phyloP scores from a whole-genome alignment of 2,113 vertebrate genomes.

The Paradisaea rubra region DNA sequence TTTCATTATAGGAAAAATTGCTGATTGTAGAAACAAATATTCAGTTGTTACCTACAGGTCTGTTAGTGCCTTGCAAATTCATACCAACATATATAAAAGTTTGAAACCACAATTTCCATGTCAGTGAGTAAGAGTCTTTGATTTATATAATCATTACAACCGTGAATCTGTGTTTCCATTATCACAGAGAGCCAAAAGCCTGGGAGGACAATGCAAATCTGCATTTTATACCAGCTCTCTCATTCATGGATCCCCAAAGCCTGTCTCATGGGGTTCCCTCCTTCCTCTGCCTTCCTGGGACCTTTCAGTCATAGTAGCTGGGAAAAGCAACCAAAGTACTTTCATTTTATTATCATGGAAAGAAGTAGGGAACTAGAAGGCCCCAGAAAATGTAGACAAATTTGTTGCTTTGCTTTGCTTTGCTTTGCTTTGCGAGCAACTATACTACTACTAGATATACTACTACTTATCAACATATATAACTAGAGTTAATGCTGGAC shows the following conservation, averaged over 20 bases:
- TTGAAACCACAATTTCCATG: not conserved
- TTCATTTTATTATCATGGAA: not conserved
- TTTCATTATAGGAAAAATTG: not conserved
- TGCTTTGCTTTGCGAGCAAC: not conserved
- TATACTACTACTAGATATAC: not conserved
- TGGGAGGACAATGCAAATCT: too few relatives aligned
- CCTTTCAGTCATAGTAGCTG: not conserved
- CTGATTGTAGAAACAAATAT: not conserved
- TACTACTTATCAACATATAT: not conserved
- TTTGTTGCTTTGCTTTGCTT: not conserved
- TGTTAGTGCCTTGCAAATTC: not conserved
- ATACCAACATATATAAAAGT: not conserved
- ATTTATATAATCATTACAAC: not conserved
- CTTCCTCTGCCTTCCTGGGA: not conserved
- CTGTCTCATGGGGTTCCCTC: not conserved
- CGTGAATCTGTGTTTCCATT: not conserved
- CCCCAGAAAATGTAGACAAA: not conserved
- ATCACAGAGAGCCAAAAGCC: not conserved
- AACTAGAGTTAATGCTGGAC: not conserved
- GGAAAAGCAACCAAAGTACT: not conserved
- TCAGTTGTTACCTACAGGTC: not conserved
- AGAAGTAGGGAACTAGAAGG: not conserved
- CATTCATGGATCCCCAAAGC: not conserved
- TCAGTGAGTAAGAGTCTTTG: not conserved
- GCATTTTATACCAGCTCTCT: not conserved